These are phyloP conservation scores for Sepioteuthis lessoniana DNA, from an alignment of 2,888 invertebrate genomes.

Conservation along the genomic window DNA sequence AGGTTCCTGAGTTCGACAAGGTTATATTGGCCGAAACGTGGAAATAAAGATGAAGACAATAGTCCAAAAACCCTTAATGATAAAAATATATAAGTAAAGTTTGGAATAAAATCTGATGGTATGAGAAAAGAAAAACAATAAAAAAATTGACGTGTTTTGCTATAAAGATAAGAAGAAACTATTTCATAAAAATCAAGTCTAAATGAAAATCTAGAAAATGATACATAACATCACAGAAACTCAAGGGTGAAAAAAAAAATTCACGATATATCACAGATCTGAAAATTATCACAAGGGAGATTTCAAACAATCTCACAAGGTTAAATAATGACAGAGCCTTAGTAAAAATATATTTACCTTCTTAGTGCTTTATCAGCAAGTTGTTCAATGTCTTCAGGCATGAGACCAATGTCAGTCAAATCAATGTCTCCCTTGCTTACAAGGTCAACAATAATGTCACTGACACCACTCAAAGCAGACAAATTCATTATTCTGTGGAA, in stretches of 20 bases:
- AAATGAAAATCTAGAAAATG: background rate
- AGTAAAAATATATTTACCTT: conserved; percentile 53
- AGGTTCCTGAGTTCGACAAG: no score
- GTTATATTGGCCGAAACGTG: no score
- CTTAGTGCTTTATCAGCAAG: conserved; percentile 59
- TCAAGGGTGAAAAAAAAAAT: background rate
- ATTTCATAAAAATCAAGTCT: no score
- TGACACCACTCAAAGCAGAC: conserved; percentile 70
- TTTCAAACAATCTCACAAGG: background rate
- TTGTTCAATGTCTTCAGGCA: conserved; percentile 61
- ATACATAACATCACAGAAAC: background rate
- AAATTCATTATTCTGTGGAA: conserved; percentile 53
- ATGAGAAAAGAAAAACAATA: no score
- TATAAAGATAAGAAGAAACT: no score
- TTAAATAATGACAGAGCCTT: background rate
- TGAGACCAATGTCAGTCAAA: conserved; percentile 65
- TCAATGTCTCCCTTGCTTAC: conserved; percentile 67
- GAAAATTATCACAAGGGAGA: background rate
- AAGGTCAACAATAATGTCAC: conserved; percentile 71
- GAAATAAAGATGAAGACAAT: no score
- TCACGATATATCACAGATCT: background rate
- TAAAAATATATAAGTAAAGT: no score
- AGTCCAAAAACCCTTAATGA: no score
- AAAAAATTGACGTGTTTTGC: no score
- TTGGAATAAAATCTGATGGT: no score